Evolutionary conservation across 2,113 vertebrate genomes (phyloP).

Genomic region (Xenotilapia leptura): DNA sequence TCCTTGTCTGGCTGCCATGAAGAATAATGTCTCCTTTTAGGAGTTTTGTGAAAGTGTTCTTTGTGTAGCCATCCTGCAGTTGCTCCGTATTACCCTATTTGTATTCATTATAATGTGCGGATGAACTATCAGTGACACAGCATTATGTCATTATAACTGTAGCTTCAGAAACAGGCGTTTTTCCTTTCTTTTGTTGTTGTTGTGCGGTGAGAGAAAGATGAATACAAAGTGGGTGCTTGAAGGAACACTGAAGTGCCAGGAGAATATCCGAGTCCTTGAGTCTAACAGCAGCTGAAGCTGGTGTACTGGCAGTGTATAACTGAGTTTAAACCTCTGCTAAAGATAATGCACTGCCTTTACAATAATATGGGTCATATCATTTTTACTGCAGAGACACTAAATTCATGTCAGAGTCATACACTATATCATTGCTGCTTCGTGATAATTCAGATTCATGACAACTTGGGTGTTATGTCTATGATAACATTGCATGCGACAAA

Average conservation of each 20-base stretch:
- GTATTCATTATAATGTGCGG: not conserved
- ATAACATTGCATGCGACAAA: not conserved
- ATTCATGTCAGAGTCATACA: not conserved
- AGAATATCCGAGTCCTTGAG: constrained; percentile 7
- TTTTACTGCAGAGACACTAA: not conserved
- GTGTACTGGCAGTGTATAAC: not conserved
- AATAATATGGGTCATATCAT: not conserved
- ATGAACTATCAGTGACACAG: not conserved
- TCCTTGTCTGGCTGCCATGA: not conserved
- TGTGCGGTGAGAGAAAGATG: not conserved
- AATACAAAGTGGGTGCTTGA: constrained; percentile 1
- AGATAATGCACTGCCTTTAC: not conserved
- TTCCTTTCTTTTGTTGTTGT: not conserved
- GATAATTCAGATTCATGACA: not conserved
- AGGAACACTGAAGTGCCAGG: not conserved
- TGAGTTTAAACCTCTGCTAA: not conserved
- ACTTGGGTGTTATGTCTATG: not conserved
- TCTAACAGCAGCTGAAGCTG: not conserved
- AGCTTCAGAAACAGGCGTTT: not conserved
- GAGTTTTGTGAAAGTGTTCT: not conserved
- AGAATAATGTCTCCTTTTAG: constrained; percentile 6
- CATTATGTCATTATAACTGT: not conserved
- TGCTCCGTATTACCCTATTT: not conserved
- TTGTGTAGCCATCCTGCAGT: not conserved
- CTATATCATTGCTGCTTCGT: not conserved